Percentiles rank a stretch among this genome's conserved stretches.
These are phyloP conservation scores for Meandrina meandrites DNA, from an alignment of 92 coral and sea anemone genomes.

Conservation along the genomic window DNA sequence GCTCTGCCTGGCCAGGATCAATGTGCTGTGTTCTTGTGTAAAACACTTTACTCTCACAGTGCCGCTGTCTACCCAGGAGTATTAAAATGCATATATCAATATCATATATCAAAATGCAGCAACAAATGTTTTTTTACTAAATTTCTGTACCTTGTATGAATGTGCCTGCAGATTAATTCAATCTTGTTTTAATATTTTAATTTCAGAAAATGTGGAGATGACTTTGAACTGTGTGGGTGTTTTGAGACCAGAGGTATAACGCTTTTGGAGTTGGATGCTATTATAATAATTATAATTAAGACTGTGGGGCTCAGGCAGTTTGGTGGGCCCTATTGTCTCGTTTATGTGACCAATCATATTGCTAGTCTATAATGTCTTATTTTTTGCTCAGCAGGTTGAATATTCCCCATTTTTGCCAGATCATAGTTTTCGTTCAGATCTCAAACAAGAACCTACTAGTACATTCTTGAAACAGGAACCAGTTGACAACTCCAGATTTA, in stretches of 20 bases:
- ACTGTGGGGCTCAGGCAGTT: background rate
- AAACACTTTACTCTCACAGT: too few relatives aligned
- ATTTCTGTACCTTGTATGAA: too few relatives aligned
- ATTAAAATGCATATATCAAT: too few relatives aligned
- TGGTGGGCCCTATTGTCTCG: too few relatives aligned
- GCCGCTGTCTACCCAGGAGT: too few relatives aligned
- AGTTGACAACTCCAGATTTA: background rate
- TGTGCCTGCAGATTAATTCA: background rate
- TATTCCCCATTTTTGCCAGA: background rate
- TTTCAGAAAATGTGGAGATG: constrained; percentile 32
- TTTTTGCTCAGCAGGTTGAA: background rate
- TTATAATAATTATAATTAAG: too few relatives aligned
- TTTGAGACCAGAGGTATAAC: constrained; percentile 19
- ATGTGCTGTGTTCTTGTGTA: too few relatives aligned
- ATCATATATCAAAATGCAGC: too few relatives aligned
- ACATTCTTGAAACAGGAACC: constrained; percentile 11
- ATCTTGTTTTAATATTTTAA: background rate
- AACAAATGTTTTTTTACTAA: too few relatives aligned
- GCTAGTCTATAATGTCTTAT: background rate
- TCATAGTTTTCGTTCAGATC: background rate
- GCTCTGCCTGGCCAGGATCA: too few relatives aligned
- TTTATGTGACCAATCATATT: background rate
- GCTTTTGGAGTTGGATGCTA: background rate
- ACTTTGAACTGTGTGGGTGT: background rate
- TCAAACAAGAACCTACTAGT: background rate